A percentile compares a stretch with the other conserved stretches of the same genome.
Evolutionary conservation across 64 coral and sea anemone species (phyloP).

Genomic region (Montipora cactus): DNA sequence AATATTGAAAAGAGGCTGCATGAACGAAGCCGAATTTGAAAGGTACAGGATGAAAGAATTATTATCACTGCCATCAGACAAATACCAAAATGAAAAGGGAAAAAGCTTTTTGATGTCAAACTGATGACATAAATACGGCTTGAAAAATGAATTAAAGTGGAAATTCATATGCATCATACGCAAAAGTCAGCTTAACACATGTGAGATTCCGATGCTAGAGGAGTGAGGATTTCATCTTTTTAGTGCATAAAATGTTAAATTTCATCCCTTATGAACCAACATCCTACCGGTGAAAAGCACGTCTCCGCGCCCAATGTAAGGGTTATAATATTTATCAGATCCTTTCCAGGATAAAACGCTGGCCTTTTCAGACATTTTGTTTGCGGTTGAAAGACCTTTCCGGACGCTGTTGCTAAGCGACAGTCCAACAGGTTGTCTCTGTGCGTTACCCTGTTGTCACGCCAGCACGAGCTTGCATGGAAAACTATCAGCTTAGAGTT

Average conservation of each 20-base stretch:
- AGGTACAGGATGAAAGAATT: too few species aligned
- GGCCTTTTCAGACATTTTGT: slow-evolving; percentile 65
- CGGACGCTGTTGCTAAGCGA: slow-evolving; percentile 84
- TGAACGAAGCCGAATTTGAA: too few species aligned
- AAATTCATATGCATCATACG: too few species aligned
- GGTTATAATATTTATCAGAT: slow-evolving; percentile 97
- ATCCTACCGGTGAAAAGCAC: slow-evolving; percentile 91
- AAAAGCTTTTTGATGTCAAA: too few species aligned
- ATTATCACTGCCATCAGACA: too few species aligned
- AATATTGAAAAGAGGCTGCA: too few species aligned
- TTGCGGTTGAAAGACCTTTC: not conserved
- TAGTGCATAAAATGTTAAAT: too few species aligned
- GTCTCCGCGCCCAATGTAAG: slow-evolving; percentile 90
- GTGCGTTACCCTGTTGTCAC: not conserved
- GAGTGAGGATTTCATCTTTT: not conserved
- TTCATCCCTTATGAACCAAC: not conserved
- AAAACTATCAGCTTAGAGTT: too few species aligned
- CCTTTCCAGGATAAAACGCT: slow-evolving; percentile 80
- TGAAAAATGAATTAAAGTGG: too few species aligned
- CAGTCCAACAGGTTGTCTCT: not conserved
- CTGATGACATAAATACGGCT: too few species aligned
- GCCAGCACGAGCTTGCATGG: too few species aligned
- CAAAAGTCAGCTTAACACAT: not conserved
- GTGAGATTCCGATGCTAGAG: not conserved
- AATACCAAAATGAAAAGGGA: too few species aligned